These are phyloP conservation scores for Aplysia californica DNA, from an alignment of 1,140 invertebrate species.

Conservation along the genomic window DNA sequence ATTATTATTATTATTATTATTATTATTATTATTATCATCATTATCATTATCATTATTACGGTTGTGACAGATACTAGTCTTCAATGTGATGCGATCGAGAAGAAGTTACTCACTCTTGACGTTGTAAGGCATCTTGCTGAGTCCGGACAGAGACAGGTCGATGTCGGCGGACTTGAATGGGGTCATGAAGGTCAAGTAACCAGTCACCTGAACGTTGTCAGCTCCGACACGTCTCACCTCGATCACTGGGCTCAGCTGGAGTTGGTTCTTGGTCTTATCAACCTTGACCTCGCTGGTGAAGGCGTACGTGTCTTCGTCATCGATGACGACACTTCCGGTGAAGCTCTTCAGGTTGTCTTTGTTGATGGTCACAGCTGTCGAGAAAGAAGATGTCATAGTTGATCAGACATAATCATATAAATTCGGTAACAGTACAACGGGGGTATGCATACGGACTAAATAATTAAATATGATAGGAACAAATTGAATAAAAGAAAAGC, in stretches of 20 bases:
- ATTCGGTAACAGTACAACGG: no score
- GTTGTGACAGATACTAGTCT: no score
- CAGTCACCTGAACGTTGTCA: constrained; percentile 41
- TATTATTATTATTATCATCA: no score
- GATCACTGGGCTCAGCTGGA: constrained; percentile 48
- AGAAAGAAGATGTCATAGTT: no score
- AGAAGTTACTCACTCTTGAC: constrained; percentile 49
- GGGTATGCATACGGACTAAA: no score
- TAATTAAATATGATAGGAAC: no score
- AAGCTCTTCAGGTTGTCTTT: constrained; percentile 39
- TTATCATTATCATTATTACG: no score
- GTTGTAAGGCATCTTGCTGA: constrained; percentile 44
- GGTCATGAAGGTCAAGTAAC: constrained; percentile 29
- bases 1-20: no score
- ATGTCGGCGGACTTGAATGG: constrained; percentile 32
- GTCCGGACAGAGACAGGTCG: constrained; percentile 41
- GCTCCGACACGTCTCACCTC: constrained; percentile 41
- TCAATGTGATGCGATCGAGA: no score
- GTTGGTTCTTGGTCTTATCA: constrained; percentile 29
- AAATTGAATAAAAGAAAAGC: no score
- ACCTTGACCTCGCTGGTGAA: constrained; percentile 43
- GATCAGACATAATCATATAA: no score
- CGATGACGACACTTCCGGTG: constrained; percentile 43
- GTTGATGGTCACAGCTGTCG: no score
- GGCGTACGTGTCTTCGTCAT: constrained; percentile 46